Evolutionary conservation across 2,113 vertebrate species (phyloP), one percentile per base, ranked within the genome.

Genomic region (Uria aalge): DNA sequence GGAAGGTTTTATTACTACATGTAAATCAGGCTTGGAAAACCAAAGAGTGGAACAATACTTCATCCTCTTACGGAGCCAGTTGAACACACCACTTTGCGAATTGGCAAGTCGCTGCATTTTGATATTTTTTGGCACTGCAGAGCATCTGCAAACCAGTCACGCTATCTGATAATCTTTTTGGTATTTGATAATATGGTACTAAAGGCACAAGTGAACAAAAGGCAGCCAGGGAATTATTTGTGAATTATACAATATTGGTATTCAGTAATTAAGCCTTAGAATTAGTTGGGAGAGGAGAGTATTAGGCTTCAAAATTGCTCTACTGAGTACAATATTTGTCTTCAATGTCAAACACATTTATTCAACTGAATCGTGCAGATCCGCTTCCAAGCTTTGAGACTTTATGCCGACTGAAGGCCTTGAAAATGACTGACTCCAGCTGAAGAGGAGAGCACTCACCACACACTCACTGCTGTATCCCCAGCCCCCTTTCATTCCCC

Each of bases 271-370:
- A 97, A 96, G 91, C 93, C 56, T 83, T 83, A 93, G 93, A 97
- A 97, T 96, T 95, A 96, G 89, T 94, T 92, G 87, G 78, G 81
- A 96, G 90, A 96, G 29, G 21, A 96, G 67, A 93, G 66, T 74
- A 96, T 96, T 96, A 96, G 85, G 62, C 89, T 97, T 95, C 87
- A 83, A 80, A 97, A 97, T 94, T 96, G 92, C 93, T 91, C 97
- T 97, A 60, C 87, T 85, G 95, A 95, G 95, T 94, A 90, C 77
- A 97, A 66, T 97, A 97, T 95, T 97, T 97, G 81, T 95, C 94
- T 96, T 97, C 95, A 91, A 50, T 96, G 93, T 96, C 95, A 97
- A 96, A 95, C 75, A 88, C 91, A 93, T 96, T 96, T 92, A 96
- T 92, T 96, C 94, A 93, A 94, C 87, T 93, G 96, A 95, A 92